Evolutionary conservation across 2,797 vertebrate species (phyloP).

Genomic region (Gobionotothen gibberifrons): DNA sequence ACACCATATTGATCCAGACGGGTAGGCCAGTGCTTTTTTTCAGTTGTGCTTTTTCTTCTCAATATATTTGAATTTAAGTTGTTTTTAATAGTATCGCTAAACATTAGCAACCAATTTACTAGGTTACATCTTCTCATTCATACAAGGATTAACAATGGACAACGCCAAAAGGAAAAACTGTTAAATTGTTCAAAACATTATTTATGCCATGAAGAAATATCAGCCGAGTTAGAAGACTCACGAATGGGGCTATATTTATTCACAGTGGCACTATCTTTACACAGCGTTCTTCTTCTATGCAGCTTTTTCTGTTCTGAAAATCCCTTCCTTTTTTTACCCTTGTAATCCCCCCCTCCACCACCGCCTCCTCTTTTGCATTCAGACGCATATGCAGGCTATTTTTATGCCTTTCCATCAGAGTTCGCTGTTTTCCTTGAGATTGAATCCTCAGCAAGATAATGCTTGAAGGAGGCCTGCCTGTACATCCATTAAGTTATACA

Average conservation of each 20-base stretch:
- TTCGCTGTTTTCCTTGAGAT: conserved; percentile 57
- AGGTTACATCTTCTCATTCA: neutral
- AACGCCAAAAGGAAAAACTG: neutral
- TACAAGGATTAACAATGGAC: neutral
- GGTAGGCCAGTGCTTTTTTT: no score
- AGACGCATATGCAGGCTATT: conserved; percentile 54
- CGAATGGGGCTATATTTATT: conserved; percentile 15
- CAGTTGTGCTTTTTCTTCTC: no score
- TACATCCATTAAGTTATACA: conserved; percentile 66
- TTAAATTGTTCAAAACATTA: neutral
- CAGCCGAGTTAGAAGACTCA: neutral
- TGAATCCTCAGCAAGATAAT: conserved; percentile 57
- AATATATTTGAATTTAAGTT: no score
- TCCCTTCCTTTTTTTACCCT: conserved; percentile 28
- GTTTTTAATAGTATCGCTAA: neutral
- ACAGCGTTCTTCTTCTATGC: neutral
- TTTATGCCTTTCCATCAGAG: conserved; percentile 63
- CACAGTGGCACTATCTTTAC: conserved; percentile 18
- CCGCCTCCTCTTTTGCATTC: neutral
- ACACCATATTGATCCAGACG: no score
- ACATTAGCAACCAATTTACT: neutral
- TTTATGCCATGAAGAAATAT: conserved; percentile 1
- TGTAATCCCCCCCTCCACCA: neutral
- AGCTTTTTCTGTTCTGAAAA: conserved; percentile 19
- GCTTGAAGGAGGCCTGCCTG: conserved; percentile 54